phyloP scores from a whole-genome alignment of 92 coral and sea anemone genomes.

The Isaurus tuberculatus region DNA sequence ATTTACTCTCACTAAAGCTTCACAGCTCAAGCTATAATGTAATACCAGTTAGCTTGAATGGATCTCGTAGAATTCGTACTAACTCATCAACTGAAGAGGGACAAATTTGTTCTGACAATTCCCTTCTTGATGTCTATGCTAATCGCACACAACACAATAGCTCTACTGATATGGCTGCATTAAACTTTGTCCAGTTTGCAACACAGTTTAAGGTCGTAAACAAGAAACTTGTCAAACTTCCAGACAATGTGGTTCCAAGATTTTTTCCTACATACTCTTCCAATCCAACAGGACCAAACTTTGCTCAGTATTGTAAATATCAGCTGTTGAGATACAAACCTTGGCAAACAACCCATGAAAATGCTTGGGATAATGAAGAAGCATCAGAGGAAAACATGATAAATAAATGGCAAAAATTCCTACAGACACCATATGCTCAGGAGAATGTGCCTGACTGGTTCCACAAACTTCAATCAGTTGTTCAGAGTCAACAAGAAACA shows the following conservation, averaged over 20 bases:
- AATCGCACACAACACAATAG: too few species aligned
- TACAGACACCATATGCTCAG: conserved; percentile 56
- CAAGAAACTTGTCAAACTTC: background rate
- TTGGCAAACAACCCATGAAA: conserved; percentile 52
- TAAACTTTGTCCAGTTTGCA: background rate
- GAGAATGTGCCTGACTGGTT: conserved; percentile 70
- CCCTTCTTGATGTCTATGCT: too few species aligned
- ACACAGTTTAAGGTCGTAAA: background rate
- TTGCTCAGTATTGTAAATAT: conserved; percentile 53
- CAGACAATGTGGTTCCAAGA: background rate
- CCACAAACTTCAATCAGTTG: conserved; percentile 62
- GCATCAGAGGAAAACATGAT: conserved; percentile 47
- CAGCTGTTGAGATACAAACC: conserved; percentile 65
- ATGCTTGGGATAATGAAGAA: conserved; percentile 72
- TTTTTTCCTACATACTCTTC: background rate
- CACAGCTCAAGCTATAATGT: too few species aligned
- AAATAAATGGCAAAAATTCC: conserved; percentile 30
- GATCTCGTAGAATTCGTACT: too few species aligned
- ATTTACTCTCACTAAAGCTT: too few species aligned
- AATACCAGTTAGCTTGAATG: too few species aligned
- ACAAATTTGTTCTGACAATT: too few species aligned
- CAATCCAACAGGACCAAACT: conserved; percentile 12
- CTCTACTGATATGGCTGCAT: too few species aligned
- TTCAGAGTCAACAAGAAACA: conserved; percentile 52
- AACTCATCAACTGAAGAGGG: too few species aligned